Percentiles rank a stretch among this genome's conserved stretches.
These are phyloP conservation scores for Nesogale talazaci DNA, from an alignment of 2,113 vertebrate species.

Conservation along the genomic window DNA sequence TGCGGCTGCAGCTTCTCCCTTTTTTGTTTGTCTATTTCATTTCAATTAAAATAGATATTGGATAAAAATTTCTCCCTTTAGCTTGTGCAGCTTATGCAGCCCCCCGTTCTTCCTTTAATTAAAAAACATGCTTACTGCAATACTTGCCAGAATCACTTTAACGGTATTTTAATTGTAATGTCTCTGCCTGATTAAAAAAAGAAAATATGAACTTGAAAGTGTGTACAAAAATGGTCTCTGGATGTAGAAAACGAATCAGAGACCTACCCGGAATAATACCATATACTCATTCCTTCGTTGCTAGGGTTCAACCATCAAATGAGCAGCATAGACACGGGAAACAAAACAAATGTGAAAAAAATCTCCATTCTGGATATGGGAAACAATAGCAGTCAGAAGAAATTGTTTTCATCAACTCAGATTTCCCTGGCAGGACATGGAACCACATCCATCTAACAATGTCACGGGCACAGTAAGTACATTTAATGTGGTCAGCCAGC, in stretches of 20 bases:
- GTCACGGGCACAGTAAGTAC: not conserved
- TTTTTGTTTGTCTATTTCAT: conserved; percentile 67
- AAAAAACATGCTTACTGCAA: conserved; percentile 90
- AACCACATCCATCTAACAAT: not conserved
- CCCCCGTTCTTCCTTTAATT: conserved; percentile 88
- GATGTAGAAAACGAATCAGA: conserved; percentile 59
- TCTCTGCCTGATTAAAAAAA: conserved; percentile 90
- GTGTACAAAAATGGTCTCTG: conserved; percentile 69
- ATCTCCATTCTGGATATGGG: conserved; percentile 3
- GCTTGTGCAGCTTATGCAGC: conserved; percentile 83
- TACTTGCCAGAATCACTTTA: conserved; percentile 88
- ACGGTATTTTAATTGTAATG: conserved; percentile 90
- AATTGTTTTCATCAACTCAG: conserved; percentile 34
- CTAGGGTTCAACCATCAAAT: not conserved
- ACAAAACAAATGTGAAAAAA: conserved; percentile 51
- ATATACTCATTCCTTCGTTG: conserved; percentile 72
- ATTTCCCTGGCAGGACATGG: not conserved
- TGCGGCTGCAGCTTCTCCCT: conserved; percentile 58
- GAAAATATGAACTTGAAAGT: conserved; percentile 88
- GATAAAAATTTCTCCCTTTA: conserved; percentile 85
- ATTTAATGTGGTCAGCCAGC: not conserved
- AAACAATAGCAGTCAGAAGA: conserved; percentile 39
- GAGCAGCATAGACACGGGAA: not conserved
- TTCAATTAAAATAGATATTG: conserved; percentile 88
- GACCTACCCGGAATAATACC: conserved; percentile 56